Conservation (phyloP, 1,140 invertebrate species). For the Pseudomyrmex cubaensis region DNA sequence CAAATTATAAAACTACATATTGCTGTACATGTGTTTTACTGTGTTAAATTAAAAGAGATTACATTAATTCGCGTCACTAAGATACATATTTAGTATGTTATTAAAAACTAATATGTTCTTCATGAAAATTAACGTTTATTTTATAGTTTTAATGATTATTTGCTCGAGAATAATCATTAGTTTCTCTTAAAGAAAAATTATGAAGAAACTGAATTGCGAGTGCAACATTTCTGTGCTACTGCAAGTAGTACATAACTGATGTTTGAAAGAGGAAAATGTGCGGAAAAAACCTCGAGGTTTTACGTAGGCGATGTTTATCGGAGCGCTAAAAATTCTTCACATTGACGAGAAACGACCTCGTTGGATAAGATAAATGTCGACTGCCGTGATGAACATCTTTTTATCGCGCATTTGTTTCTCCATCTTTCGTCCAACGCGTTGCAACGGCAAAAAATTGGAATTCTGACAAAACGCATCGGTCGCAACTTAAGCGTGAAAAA, state of each 20-base stretch:
- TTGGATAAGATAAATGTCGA: constrained; percentile 53
- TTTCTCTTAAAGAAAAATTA: not conserved
- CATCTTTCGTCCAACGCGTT: constrained; percentile 19
- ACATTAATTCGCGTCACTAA: not conserved
- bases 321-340: constrained; percentile 48
- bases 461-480: constrained; percentile 42
- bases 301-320: constrained; percentile 49
- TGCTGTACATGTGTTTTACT: not conserved
- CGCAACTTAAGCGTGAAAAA: constrained; percentile 40
- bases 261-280: constrained; percentile 31
- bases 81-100: too few relatives aligned
- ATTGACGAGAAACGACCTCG: constrained; percentile 43
- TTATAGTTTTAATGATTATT: not conserved
- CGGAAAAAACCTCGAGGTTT: constrained; percentile 1
- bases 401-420: constrained; percentile 28
- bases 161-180: not conserved
- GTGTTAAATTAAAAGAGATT: constrained; percentile 23
- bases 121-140: not conserved
- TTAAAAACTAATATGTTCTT: not conserved
- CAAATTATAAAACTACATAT: constrained; percentile 33
- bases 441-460: constrained; percentile 36
- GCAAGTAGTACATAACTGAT: constrained; percentile 5
- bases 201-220: not conserved
- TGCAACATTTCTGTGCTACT: constrained; percentile 24
- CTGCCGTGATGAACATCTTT: constrained; percentile 25